Conservation (phyloP, 2,888 invertebrate genomes). For the Pheosia tremula region DNA sequence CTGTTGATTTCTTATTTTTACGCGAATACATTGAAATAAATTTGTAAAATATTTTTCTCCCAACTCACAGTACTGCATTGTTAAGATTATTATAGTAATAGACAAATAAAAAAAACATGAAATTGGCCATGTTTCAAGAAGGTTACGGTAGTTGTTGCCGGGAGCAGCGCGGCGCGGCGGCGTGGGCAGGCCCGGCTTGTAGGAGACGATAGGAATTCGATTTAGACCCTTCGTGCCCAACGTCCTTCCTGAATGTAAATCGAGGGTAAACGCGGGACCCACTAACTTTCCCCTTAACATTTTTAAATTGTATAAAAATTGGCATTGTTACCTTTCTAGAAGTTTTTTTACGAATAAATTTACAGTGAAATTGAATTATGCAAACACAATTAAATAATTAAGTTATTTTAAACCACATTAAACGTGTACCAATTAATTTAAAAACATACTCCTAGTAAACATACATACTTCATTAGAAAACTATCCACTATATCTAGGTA, state of each 20-base stretch:
- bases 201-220: conserved; percentile 79
- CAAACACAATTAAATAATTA: not conserved
- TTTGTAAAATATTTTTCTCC: no score
- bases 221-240: conserved; percentile 67
- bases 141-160: conserved; percentile 33
- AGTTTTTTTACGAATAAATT: conserved; percentile 10
- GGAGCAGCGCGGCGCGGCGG: conserved; percentile 27
- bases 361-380: not conserved
- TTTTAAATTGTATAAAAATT: conserved; percentile 67
- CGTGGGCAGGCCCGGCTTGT: conserved; percentile 50
- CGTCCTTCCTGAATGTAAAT: conserved; percentile 79
- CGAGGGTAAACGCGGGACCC: conserved; percentile 63
- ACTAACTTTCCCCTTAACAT: conserved; percentile 62
- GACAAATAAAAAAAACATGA: conserved; percentile 14
- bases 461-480: no score
- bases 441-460: no score
- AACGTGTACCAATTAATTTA: no score
- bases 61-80: no score
- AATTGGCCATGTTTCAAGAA: conserved; percentile 42
- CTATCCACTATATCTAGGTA: not conserved
- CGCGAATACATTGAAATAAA: no score
- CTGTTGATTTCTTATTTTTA: no score
- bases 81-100: not conserved
- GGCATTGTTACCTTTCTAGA: conserved; percentile 29
- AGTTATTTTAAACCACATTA: no score